Conservation (phyloP, 2,797 vertebrate species). For the Silurus lanzhouensis region DNA sequence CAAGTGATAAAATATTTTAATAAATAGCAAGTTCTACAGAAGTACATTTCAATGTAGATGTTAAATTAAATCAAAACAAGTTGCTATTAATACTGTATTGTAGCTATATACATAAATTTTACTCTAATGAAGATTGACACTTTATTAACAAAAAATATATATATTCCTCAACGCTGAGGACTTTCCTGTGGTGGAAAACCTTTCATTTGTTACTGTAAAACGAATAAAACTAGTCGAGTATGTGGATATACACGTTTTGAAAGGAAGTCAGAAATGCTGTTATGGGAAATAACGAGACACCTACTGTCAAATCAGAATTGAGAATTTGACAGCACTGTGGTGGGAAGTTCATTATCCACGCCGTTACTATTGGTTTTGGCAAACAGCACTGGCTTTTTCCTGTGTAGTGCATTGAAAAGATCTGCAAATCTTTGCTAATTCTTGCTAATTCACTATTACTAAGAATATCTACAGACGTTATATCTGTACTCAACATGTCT, state of each 20-base stretch:
- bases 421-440: background rate
- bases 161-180: background rate
- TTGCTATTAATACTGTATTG: background rate
- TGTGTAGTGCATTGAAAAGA: background rate
- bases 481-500: background rate
- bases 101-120: background rate
- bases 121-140: background rate
- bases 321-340: background rate
- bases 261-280: background rate
- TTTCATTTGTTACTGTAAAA: background rate
- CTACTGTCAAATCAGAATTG: constrained; percentile 9
- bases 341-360: background rate
- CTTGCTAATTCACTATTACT: background rate
- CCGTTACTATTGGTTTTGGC: background rate
- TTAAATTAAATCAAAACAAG: background rate
- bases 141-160: background rate
- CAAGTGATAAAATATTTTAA: background rate
- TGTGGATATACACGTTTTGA: background rate
- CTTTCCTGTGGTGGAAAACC: constrained; percentile 15
- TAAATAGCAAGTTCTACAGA: background rate
- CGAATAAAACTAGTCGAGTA: no score
- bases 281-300: background rate
- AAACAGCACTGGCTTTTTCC: background rate
- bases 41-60: no score
- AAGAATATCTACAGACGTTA: background rate